Evolutionary conservation across 2,888 invertebrate genomes (phyloP).

Genomic region (Andrena fulva): DNA sequence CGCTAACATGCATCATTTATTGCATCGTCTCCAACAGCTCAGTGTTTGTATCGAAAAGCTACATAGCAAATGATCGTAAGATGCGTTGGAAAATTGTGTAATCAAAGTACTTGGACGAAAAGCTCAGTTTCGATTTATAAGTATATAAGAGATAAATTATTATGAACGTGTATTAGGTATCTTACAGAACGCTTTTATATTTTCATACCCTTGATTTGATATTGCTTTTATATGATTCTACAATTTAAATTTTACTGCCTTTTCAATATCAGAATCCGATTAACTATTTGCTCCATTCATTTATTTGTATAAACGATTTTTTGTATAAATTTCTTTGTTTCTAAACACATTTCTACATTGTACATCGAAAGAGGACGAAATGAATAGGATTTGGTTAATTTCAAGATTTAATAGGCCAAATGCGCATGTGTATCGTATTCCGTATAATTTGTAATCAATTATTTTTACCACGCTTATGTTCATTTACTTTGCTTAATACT

Average conservation of each 20-base stretch:
- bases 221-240: constrained; percentile 3
- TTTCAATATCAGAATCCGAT: not conserved
- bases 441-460: not conserved
- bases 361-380: not conserved
- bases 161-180: constrained; percentile 1
- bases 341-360: not conserved
- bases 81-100: not conserved
- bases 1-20: constrained; percentile 93
- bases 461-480: too few relatives aligned
- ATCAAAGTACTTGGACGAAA: not conserved
- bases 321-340: not conserved
- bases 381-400: not conserved
- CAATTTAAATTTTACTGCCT: constrained; percentile 1
- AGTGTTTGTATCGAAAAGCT: constrained; percentile 94
- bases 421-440: not conserved
- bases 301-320: not conserved
- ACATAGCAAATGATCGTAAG: constrained; percentile 85
- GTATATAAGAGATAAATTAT: not conserved
- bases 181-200: constrained; percentile 10
- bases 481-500: too few relatives aligned
- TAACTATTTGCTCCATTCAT: not conserved
- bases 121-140: not conserved
- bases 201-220: not conserved
- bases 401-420: not conserved
- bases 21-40: constrained; percentile 92